Evolutionary conservation across 2,888 invertebrate genomes (phyloP), one percentile per base, ranked within the genome.

Genomic region (Sinotaia quadrata): DNA sequence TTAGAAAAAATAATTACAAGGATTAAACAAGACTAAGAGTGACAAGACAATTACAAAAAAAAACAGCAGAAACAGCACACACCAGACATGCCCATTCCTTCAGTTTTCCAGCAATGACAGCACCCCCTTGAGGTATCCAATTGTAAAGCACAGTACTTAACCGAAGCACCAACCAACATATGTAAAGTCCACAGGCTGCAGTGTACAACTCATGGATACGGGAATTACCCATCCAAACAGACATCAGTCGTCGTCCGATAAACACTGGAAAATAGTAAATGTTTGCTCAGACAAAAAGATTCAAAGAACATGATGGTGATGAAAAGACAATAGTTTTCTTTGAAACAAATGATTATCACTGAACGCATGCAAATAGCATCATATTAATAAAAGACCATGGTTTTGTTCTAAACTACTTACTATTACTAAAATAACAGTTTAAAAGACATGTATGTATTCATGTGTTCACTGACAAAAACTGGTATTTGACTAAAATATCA

Each of bases 151-250:
- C 90, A 10, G 94, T 93, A 27, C 94, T 91, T 21, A 94, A 94
- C 41, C 97, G 92, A 0, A 95, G 93, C n/a, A 92, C 89, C 72
- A 97, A 91, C 97, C 98, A 98, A 88, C 97, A 97, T 21, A 96
- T 91, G 89, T 98, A 99, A 76, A 96, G 93, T 5, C 98, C 95
- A 85, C 94, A 94, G 0, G 97, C 96, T 0, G 96, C 95, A 0
- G 98, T 98, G 87, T 99, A 98, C 4, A 98, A 89, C 89, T 98
- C 98, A 87, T 98, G 98, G 0, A 97, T 94, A 73, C 88, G 87
- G 2, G 85, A 89, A 47, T 92, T 92, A 1, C 92, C 92, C 79
- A 94, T 91, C 95, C 95, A 95, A 5, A 96, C 81, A 0, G 94
- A 92, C 95, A 97, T 95, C 27, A 96, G 92, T 80, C 93, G 92